A percentile compares a stretch with the other conserved stretches of the same genome.
Conservation (phyloP, 2,113 vertebrate genomes). For the Callopanchax toddi region DNA sequence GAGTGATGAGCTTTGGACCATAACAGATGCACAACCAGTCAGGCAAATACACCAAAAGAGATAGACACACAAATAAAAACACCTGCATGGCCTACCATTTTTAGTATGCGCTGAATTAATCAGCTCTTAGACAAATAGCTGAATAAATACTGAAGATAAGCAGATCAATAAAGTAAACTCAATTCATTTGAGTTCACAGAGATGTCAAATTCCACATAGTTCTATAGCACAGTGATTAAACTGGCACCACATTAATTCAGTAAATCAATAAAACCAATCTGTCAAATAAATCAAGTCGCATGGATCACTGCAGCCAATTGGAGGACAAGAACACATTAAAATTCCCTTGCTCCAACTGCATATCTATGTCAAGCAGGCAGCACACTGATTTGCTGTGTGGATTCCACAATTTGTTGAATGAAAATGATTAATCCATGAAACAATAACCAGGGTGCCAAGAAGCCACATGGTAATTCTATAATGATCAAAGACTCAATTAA, state of each 20-base stretch:
- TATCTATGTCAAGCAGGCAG: conserved; percentile 71
- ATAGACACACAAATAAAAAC: conserved; percentile 46
- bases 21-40: conserved; percentile 52
- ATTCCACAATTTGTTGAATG: conserved; percentile 74
- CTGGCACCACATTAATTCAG: conserved; percentile 78
- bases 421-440: conserved; percentile 77
- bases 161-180: conserved; percentile 77
- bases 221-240: conserved; percentile 76
- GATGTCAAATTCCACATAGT: conserved; percentile 77
- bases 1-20: conserved; percentile 34
- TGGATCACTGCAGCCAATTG: conserved; percentile 70
- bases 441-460: conserved; percentile 73
- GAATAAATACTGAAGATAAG: conserved; percentile 79
- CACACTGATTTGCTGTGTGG: conserved; percentile 64
- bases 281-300: conserved; percentile 79
- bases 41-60: conserved; percentile 26
- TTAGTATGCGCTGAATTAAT: conserved; percentile 74
- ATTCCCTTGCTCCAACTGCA: conserved; percentile 61
- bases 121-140: conserved; percentile 77
- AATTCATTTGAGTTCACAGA: conserved; percentile 79
- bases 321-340: conserved; percentile 65
- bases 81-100: conserved; percentile 57
- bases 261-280: conserved; percentile 81
- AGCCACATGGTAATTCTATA: conserved; percentile 72
- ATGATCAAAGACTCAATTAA: conserved; percentile 76